Evolutionary conservation across 2,888 invertebrate species (phyloP), one percentile per base, ranked within the genome.

Genomic region (Pachliopta kotzebuea): DNA sequence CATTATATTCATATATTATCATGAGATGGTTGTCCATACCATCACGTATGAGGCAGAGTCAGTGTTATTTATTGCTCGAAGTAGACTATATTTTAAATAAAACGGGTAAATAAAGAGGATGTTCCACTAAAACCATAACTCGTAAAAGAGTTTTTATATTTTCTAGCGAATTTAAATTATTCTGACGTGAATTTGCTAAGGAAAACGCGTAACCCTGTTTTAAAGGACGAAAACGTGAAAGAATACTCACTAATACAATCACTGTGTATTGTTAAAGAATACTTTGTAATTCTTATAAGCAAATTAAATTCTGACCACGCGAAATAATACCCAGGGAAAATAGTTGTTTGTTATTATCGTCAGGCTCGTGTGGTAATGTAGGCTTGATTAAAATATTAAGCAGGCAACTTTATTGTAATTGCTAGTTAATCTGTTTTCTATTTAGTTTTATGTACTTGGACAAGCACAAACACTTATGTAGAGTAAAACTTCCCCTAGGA

Each of bases 231-330:
- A 23, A n/a, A 23, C n/a, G 14, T 21, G 53, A 50, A 54, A 31
- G 20, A 66, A 57, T 66, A 63, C 54, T 31, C 54, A 56, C 49
- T 21, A 50, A 74, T 72, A 74, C 77, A 69, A 72, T 37, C 49
- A 20, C 31, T 31, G 71, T 73, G 56, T 55, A 64, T 64, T 64
- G 60, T 64, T 60, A 56, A 52, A 84, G 76, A 72, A 77, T 73
- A 76, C 74, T 83, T 83, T 82, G 75, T 72, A 77, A 80, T 76
- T 72, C 74, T 75, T 73, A 73, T 71, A 75, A 71, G 71, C 71
- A 77, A 81, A 83, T 81, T 76, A 73, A 71, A 83, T 80, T 78
- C 78, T 69, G 71, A 68, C 75, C 80, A 78, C 76, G 72, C 67
- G 67, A 66, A 55, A 74, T 78, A 78, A 80, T 80, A 76, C 76